Conservation (phyloP, 2,797 vertebrate genomes). For the Enteromius thamalakanensis region DNA sequence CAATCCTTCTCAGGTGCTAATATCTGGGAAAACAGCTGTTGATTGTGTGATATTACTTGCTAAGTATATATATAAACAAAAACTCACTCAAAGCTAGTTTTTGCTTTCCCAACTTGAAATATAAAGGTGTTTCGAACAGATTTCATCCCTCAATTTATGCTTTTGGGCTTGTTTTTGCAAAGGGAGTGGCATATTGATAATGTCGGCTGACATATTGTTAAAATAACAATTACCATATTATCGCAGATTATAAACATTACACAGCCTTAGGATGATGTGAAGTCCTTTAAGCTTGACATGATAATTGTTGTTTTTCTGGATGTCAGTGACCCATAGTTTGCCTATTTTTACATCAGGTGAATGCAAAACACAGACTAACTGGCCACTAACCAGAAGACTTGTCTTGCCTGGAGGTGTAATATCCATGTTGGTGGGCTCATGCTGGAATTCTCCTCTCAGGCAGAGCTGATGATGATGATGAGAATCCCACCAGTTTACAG, state of each 20-base stretch:
- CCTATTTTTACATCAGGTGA: background rate
- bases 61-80: background rate
- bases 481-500: conserved; percentile 37
- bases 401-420: conserved; percentile 21
- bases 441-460: conserved; percentile 40
- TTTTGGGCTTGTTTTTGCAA: background rate
- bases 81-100: background rate
- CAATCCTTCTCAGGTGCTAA: background rate
- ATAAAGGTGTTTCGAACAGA: background rate
- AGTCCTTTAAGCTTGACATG: background rate
- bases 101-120: background rate
- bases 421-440: conserved; percentile 41
- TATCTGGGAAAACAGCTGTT: background rate
- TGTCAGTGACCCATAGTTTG: background rate
- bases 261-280: background rate
- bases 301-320: conserved; percentile 7
- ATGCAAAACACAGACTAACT: conserved; percentile 26
- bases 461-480: conserved; percentile 40
- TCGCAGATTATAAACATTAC: background rate
- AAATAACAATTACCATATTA: background rate
- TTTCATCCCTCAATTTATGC: background rate
- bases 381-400: conserved; percentile 37
- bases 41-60: no score
- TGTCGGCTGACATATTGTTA: background rate
- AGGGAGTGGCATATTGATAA: background rate